Base-by-base conservation (phyloP, 2,888 invertebrate species). In the Orchesella flavescens region DNA sequence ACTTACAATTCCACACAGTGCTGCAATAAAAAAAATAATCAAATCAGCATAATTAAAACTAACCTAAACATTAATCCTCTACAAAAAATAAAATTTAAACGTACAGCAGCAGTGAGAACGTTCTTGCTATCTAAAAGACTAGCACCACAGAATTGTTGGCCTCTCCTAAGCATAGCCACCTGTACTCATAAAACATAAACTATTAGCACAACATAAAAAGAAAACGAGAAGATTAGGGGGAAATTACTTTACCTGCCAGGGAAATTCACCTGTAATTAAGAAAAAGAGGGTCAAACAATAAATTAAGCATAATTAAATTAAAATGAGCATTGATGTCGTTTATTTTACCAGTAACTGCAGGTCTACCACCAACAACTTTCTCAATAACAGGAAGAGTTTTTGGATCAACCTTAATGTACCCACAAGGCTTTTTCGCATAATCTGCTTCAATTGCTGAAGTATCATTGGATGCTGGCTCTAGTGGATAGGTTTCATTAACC, bases 281-380 rank as follows among this genome's bases (percentile, higher is more conserved):
- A n/a, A 57, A 57, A n/a, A 57, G 19, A 57, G 3, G 10, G 3
- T 10, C 57, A 19, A 19, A 3, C 10, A 19, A 4, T 17, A 19
- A 17, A n/a, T 21, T 4, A 57, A 57, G 2, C 19, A 1, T 57
- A n/a, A 2, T 21, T 34, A 2, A 34, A 4, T 34, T 4, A 4
- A 4, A 57, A 10, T 13, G 7, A 24, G 23, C 43, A n/a, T n/a
- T n/a, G n/a, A n/a, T n/a, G n/a, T n/a, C n/a, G n/a, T n/a, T 63
- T 2, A 63, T 66, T 34, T 34, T 59, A 77, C 69, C 71, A 9
- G 72, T 61, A 24, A 65, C 80, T 24, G 80, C 80, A 94, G 0
- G 96, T 95, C 89, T 94, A 0, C 96, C 96, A 17, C 96, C 96
- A 3, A 96, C 96, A 87, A 96, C 96, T 69, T 95, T 92, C 2